A percentile compares a stretch with the other conserved stretches of the same genome.
These are phyloP conservation scores for Mugil cephalus DNA, from an alignment of 2,113 vertebrate species.

Conservation along the genomic window DNA sequence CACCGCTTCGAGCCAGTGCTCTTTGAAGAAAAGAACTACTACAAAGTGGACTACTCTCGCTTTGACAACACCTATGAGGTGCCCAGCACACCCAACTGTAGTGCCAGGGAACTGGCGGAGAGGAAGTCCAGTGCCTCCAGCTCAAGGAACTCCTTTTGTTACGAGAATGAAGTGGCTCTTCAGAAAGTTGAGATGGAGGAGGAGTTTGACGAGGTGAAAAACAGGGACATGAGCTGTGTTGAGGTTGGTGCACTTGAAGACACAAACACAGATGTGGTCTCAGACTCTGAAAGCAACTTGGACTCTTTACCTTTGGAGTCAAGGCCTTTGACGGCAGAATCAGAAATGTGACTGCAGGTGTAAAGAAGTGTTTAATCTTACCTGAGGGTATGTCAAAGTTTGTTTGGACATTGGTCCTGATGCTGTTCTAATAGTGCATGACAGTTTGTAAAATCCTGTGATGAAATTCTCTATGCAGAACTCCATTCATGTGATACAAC, in stretches of 20 bases:
- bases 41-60: conserved; percentile 96
- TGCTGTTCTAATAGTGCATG: conserved; percentile 84
- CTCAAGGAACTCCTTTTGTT: conserved; percentile 94
- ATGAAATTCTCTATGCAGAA: conserved; percentile 54
- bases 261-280: conserved; percentile 86
- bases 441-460: conserved; percentile 53
- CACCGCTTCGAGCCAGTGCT: conserved; percentile 96
- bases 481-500: conserved; percentile 37
- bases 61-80: conserved; percentile 97
- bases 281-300: conserved; percentile 87
- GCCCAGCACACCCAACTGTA: conserved; percentile 93
- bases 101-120: conserved; percentile 94
- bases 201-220: conserved; percentile 76
- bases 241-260: conserved; percentile 82
- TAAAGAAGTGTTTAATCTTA: conserved; percentile 58
- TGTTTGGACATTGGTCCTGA: conserved; percentile 76
- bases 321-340: conserved; percentile 90
- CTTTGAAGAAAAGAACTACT: conserved; percentile 96
- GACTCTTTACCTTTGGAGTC: conserved; percentile 90
- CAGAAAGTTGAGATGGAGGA: conserved; percentile 94
- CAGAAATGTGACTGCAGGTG: conserved; percentile 90
- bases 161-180: conserved; percentile 98
- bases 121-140: conserved; percentile 90
- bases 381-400: conserved; percentile 56
- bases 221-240: conserved; percentile 51